These are phyloP conservation scores for Metopia argyrocephala DNA, from an alignment of 2,888 invertebrate species.

Conservation along the genomic window DNA sequence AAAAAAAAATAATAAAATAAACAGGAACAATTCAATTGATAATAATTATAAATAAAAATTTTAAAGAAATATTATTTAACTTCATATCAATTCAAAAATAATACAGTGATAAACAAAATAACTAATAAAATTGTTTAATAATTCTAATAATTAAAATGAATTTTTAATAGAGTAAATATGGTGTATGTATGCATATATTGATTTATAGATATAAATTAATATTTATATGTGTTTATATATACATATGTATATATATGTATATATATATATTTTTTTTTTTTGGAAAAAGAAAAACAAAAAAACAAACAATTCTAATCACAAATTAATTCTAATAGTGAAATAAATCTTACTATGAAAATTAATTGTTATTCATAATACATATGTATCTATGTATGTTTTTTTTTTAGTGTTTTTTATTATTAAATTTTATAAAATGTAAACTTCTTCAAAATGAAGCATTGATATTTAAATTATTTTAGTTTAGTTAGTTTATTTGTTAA, in stretches of 20 bases:
- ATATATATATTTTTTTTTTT: constrained; percentile 25
- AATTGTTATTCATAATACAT: not conserved
- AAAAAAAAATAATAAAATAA: constrained; percentile 33
- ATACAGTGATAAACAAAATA: constrained; percentile 12
- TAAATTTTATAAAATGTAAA: constrained; percentile 27
- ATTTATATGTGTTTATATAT: not conserved
- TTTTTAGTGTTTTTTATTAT: not conserved
- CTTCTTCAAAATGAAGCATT: constrained; percentile 35
- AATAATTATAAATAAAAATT: constrained; percentile 30
- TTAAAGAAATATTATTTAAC: not conserved
- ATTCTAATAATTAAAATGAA: not conserved
- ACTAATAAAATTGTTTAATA: not conserved
- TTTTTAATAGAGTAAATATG: not conserved
- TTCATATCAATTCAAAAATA: constrained; percentile 53
- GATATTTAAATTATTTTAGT: not conserved
- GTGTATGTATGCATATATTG: too few species aligned
- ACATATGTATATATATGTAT: too few species aligned
- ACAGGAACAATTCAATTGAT: constrained; percentile 57
- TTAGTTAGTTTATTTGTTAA: not conserved
- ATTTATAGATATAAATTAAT: not conserved
- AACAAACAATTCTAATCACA: too few species aligned
- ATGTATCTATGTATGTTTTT: not conserved
- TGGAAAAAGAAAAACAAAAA: constrained; percentile 45
- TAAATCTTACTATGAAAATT: too few species aligned
- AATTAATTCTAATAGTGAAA: too few species aligned